Base-by-base conservation (phyloP, 2,113 vertebrate species). In the Peucedramus taeniatus region DNA sequence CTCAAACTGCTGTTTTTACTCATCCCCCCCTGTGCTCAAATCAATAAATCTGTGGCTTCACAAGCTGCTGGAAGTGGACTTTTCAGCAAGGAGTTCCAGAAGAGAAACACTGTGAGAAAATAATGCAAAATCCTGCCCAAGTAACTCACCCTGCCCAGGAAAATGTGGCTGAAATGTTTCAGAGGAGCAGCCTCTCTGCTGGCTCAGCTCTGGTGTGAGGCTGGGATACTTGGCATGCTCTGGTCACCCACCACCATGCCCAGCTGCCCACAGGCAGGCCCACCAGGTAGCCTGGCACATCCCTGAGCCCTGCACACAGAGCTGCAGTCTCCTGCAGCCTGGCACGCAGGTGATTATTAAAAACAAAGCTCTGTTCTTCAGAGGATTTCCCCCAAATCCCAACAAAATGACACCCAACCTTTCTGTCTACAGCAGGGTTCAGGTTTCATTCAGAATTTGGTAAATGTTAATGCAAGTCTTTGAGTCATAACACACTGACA, bases 401-500 rank as follows among this genome's bases (percentile, higher is more conserved):
- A 60, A 64, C 11, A 33, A 92, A 90, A 87, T 37, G 44, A 87
- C 65, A 89, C 70, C 27, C 74, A 87, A 7, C 49, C 40, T 69
- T 75, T 60, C 15, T 57, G 61, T 13, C 84, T 91, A 4, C 51
- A 6, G 37, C 93, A 72, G 56, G 53, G 47, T 9, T 68, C 44
- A 4, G 13, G 10, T 87, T 61, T 87, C 79, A 45, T 77, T 92
- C 76, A 81, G 64, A 39, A 78, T 90, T 64, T 63, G 56, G 69
- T 42, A 72, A 87, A 92, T 82, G 91, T 78, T 94, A 89, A 92
- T 37, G 83, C 84, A 63, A 1, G 1, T 17, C 60, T 91, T 87
- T 92, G 89, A 94, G 77, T 92, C 93, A 89, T 11, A 84, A 80
- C 56, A 74, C 1, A 8, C 70, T n/a, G 65, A 92, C 89, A 81